Percentiles rank a stretch among this genome's conserved stretches.
Conservation (phyloP, 2,113 vertebrate species). For the Galbula dea region DNA sequence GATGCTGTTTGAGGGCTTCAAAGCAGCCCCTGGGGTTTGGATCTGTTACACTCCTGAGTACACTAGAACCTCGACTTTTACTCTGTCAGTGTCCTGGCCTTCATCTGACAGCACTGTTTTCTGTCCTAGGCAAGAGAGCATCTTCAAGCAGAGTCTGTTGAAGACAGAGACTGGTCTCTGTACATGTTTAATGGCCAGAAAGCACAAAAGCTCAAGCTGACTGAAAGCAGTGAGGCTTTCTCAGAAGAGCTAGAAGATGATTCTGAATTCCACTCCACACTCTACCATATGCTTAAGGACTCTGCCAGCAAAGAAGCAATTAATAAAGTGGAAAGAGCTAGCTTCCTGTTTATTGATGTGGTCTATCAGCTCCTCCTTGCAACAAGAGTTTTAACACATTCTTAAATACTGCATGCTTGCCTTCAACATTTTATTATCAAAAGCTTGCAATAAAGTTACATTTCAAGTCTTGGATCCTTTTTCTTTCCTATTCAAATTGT, state of each 20-base stretch:
- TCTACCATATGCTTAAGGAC: conserved; percentile 86
- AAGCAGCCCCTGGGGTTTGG: neutral
- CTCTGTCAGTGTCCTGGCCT: neutral
- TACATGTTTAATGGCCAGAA: conserved; percentile 79
- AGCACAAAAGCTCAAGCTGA: conserved; percentile 76
- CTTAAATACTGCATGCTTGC: conserved; percentile 21
- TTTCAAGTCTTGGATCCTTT: neutral
- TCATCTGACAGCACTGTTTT: neutral
- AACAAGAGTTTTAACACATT: conserved; percentile 78
- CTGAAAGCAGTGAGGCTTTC: conserved; percentile 74
- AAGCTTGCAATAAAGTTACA: conserved; percentile 29
- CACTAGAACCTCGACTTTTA: neutral
- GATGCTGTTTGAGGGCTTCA: neutral
- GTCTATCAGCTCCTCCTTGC: conserved; percentile 80
- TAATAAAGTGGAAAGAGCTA: conserved; percentile 18
- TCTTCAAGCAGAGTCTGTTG: neutral
- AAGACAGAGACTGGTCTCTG: conserved; percentile 67
- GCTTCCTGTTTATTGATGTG: conserved; percentile 65
- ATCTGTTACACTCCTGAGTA: neutral
- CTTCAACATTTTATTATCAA: conserved; percentile 40
- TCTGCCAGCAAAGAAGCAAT: conserved; percentile 65
- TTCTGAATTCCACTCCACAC: conserved; percentile 86
- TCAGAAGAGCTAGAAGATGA: conserved; percentile 72
- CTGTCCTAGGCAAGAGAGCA: conserved; percentile 78
- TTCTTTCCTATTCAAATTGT: neutral